Evolutionary conservation across 2,888 invertebrate species (phyloP), one percentile per base, ranked within the genome.

Genomic region (Autographa pulchrina): DNA sequence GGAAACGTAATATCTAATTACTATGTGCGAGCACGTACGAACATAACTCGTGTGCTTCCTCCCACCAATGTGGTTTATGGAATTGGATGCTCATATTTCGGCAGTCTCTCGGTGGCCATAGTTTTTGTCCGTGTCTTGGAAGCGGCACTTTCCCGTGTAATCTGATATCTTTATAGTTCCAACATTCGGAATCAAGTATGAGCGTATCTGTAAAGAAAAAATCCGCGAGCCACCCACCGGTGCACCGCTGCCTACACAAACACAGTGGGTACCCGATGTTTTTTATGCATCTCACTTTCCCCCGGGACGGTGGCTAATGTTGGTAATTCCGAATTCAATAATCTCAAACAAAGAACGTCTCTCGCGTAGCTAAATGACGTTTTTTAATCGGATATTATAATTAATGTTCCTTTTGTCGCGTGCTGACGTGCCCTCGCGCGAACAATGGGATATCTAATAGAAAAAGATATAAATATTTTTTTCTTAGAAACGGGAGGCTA

Each of bases 371-470:
- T 95, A 94, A 95, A 95, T 95, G 94, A 92, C 92, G 92, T 96
- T 96, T 87, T 96, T 95, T 96, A 96, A 96, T 96, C 96, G 96
- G 96, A 96, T 96, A 96, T 96, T 96, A 96, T 96, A 96, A 96
- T 96, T 96, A 96, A 96, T 96, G 96, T 96, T 92, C 92, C 94
- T 95, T 96, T 96, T 95, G 96, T 94, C 95, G 93, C 96, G 95
- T 94, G 95, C 94, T 95, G 95, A 94, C 95, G 92, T 92, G 92
- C 94, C 95, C 94, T 93, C 92, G 94, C 93, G 92, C 93, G 93
- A 96, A 96, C 95, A 96, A 96, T 96, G 92, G 95, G 92, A 92
- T 92, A 92, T 95, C 93, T 95, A 93, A 94, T 95, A 95, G 93
- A 94, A 91, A 92, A 92, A 95, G 94, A 96, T 94, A 95, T 94